Evolutionary conservation across 2,113 vertebrate species (phyloP), one percentile per base, ranked within the genome.

Genomic region (Zootoca vivipara): DNA sequence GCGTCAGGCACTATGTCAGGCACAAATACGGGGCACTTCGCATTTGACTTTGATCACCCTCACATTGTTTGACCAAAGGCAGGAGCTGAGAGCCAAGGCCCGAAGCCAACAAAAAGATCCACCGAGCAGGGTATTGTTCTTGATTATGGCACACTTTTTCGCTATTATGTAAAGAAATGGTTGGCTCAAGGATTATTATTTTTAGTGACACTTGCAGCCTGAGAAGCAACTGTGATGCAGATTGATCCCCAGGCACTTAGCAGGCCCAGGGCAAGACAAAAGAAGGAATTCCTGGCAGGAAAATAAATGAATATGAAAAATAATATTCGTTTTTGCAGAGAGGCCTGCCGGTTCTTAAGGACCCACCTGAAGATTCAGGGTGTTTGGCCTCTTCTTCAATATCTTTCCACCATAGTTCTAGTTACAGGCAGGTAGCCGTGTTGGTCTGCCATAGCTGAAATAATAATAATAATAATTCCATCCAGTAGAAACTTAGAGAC

Each of bases 51-150:
- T 93, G 91, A 93, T 87, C 92, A 92, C 88, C 88, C 1, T 91
- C 83, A 87, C 92, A 95, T 94, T 96, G 94, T 95, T 94, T 78
- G 86, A 28, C 89, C 90, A 91, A 92, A 94, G 91, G 91, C 92
- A 94, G 86, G 85, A 92, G 22, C 69, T 90, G 89, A 18, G 92
- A 93, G 94, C 82, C 90, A 92, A 90, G 82, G 80, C 83, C 82
- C 40, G 24, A 84, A 18, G 85, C 78, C 94, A 93, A 93, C 87
- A 93, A 73, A 12, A 85, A 89, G 85, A 58, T 67, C 70, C 33
- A 74, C 89, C 89, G 87, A 64, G 3, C 85, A 91, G 10, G 82
- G 85, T 38, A 89, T 87, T 91, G 90, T 93, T 89, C 62, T 88
- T n/a, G 77, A 85, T 91, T 2, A 62, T 58, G 90, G 87, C 65